A percentile compares a stretch with the other conserved stretches of the same genome.
Conservation (phyloP, 2,888 invertebrate species). For the Blera fallax region DNA sequence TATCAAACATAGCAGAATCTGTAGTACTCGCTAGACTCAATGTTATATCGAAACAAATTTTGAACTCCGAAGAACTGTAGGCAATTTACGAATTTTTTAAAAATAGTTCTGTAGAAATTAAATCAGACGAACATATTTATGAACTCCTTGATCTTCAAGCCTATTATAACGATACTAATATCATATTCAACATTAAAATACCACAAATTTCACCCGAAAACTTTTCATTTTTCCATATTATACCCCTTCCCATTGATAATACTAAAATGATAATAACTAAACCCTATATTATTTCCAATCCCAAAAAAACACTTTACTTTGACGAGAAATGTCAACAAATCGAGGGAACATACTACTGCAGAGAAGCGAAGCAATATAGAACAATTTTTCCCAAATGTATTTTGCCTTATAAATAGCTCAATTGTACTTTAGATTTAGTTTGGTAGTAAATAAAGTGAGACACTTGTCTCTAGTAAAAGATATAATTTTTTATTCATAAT, state of each 20-base stretch:
- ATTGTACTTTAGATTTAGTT: too few relatives aligned
- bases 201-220: background rate
- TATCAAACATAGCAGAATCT: conserved; percentile 41
- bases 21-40: conserved; percentile 38
- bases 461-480: too few relatives aligned
- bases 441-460: too few relatives aligned
- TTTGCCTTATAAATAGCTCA: too few relatives aligned
- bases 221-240: background rate
- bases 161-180: conserved; percentile 29
- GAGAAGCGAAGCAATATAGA: too few relatives aligned
- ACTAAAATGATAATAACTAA: conserved; percentile 20
- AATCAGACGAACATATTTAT: conserved; percentile 51
- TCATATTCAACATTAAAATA: background rate
- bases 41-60: conserved; percentile 39
- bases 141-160: conserved; percentile 53
- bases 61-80: conserved; percentile 15
- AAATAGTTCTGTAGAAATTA: conserved; percentile 25
- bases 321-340: conserved; percentile 7
- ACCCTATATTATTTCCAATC: conserved; percentile 7
- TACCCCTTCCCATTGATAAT: conserved; percentile 17
- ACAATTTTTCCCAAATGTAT: too few relatives aligned
- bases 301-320: background rate
- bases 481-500: too few relatives aligned
- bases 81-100: conserved; percentile 2
- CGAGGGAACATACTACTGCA: conserved; percentile 30